phyloP scores from a whole-genome alignment of 2,797 vertebrate species.

The Lithobates pipiens region DNA sequence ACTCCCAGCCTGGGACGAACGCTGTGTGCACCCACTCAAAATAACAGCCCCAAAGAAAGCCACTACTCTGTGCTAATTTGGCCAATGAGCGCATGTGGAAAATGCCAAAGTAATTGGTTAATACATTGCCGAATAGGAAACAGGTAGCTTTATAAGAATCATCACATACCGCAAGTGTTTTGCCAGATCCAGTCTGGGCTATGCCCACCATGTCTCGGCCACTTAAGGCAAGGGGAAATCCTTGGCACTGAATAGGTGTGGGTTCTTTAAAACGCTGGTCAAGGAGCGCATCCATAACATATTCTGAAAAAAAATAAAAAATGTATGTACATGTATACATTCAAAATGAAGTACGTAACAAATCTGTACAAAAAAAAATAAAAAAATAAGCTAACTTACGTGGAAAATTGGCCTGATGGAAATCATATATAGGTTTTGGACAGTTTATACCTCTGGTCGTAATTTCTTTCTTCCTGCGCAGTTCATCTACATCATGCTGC shows the following conservation, averaged over 20 bases:
- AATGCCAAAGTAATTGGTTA: no score
- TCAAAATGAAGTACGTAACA: no score
- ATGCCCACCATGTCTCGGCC: constrained; percentile 98
- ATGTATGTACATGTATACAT: no score
- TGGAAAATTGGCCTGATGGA: constrained; percentile 94
- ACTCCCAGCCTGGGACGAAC: no score
- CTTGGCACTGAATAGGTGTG: constrained; percentile 95
- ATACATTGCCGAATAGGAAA: no score
- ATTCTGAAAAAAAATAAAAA: constrained; percentile 75
- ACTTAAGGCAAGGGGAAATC: constrained; percentile 92
- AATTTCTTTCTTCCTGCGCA: constrained; percentile 92
- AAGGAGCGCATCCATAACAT: constrained; percentile 92
- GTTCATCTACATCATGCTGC: constrained; percentile 92
- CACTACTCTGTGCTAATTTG: no score
- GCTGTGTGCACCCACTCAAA: no score
- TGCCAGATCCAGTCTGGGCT: constrained; percentile 96
- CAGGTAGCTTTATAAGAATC: background rate
- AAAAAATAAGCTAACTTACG: constrained; percentile 83
- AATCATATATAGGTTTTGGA: constrained; percentile 85
- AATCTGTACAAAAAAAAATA: background rate
- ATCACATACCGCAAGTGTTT: constrained; percentile 90
- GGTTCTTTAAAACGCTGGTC: constrained; percentile 96
- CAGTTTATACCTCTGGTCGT: constrained; percentile 90
- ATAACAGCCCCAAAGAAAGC: no score
- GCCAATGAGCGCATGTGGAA: no score